Percentiles rank a stretch among this genome's conserved stretches.
These are phyloP conservation scores for Halcyon badia DNA, from an alignment of 2,797 vertebrate species.

Conservation along the genomic window DNA sequence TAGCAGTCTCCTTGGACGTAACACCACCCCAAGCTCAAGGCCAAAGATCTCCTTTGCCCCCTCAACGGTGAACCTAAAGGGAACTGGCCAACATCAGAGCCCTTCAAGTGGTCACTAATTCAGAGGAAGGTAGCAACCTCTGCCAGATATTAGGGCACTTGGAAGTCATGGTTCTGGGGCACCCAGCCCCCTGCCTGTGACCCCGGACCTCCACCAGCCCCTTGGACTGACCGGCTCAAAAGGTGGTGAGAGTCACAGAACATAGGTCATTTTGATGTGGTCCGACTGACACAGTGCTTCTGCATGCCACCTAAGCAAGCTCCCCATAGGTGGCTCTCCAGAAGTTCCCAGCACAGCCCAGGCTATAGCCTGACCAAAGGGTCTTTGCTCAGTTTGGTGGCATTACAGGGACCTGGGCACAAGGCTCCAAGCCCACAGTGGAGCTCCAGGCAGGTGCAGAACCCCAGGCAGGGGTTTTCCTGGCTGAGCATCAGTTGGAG, in stretches of 20 bases:
- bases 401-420: background rate
- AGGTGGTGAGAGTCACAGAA: background rate
- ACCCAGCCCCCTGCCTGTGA: background rate
- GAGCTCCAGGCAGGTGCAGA: background rate
- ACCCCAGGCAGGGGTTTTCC: background rate
- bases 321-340: background rate
- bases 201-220: background rate
- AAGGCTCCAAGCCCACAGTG: background rate
- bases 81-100: background rate
- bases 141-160: background rate
- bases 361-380: background rate
- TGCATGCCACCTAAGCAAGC: background rate
- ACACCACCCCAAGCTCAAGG: background rate
- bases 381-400: background rate
- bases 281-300: background rate
- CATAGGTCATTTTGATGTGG: fast-evolving
- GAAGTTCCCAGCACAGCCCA: background rate
- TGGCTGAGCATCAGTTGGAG: fast-evolving
- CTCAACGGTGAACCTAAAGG: background rate
- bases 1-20: fast-evolving
- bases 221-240: background rate
- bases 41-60: background rate
- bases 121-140: background rate
- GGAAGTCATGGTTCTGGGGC: background rate
- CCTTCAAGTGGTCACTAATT: no score